Conservation (phyloP, 1,140 invertebrate species). For the Sycobia sp. region DNA sequence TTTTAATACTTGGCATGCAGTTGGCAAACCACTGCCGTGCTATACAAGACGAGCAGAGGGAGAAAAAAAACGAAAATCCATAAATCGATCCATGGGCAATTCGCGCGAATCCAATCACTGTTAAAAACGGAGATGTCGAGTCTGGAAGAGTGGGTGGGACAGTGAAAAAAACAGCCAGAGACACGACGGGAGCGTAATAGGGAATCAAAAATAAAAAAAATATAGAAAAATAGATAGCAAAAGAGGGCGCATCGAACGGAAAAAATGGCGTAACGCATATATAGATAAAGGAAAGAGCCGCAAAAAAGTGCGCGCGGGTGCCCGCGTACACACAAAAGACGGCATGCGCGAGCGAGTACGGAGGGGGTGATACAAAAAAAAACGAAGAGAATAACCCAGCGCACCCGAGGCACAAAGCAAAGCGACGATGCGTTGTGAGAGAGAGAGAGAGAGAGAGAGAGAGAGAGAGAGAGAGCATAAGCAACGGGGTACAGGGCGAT, state of each 20-base stretch:
- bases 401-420: background rate
- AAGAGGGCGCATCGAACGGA: conserved; percentile 32
- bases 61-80: conserved; percentile 1
- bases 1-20: conserved; percentile 15
- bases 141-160: too few relatives aligned
- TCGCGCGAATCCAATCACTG: background rate
- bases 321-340: background rate
- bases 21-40: background rate
- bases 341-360: too few relatives aligned
- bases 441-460: background rate
- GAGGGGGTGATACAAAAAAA: too few relatives aligned
- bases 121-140: background rate
- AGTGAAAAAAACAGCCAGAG: too few relatives aligned
- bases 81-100: conserved; percentile 4
- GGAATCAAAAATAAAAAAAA: too few relatives aligned
- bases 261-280: conserved; percentile 22
- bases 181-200: too few relatives aligned
- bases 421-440: background rate
- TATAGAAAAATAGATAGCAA: conserved; percentile 8
- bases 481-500: background rate
- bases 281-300: conserved; percentile 14
- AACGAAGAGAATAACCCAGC: background rate
- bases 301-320: conserved; percentile 1
- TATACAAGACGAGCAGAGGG: too few relatives aligned
- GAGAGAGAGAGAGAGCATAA: background rate